Base-by-base conservation (phyloP, 2,113 vertebrate genomes). In the Proteles cristata region DNA sequence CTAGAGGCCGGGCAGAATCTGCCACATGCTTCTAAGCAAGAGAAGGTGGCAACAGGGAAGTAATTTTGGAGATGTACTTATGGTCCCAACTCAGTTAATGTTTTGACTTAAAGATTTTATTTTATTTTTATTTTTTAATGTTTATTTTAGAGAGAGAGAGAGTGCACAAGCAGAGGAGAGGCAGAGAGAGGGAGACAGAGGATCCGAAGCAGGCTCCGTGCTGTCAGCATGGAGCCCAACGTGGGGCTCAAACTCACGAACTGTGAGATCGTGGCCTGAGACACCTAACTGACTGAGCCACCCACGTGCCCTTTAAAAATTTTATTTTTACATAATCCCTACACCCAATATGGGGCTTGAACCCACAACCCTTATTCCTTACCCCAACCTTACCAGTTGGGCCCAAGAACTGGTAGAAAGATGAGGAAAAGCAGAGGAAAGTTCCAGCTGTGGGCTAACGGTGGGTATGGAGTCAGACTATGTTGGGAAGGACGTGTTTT, bases 371-470 rank as follows among this genome's bases (percentile, higher is more conserved):
- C 80, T 50, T 92, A 16, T 45, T 92, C 11, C 35, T 39, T 35
- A 58, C 35, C 39, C 39, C 39, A 39, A 39, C 39, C 39, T 39
- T 39, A 39, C 39, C 39, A 3, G 39, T 23, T 69, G 48, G 48
- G 65, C 35, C 65, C 48, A 43, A 93, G 43, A 96, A 90, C 28
- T 74, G 26, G 19, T 85, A 53, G n/a, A 81, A 95, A 93, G n/a
- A 45, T 92, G 33, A 48, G 80, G 33, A n/a, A 43, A 90, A 79
- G 39, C 50, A 74, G 25, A 83, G 31, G 25, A 84, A 88, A 90
- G 25, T 45, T 68, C 45, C 31, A 21, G 11, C 5, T 90, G 26
- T 65, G 26, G 61, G 39, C 33, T 93, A 45, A 86, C 33, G 61
- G 61, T 5, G 48, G 53, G 2, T 77, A n/a, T 85, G 53, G n/a